These are phyloP conservation scores for Eupithecia pulchellata DNA, from an alignment of 2,888 invertebrate genomes.

Conservation along the genomic window DNA sequence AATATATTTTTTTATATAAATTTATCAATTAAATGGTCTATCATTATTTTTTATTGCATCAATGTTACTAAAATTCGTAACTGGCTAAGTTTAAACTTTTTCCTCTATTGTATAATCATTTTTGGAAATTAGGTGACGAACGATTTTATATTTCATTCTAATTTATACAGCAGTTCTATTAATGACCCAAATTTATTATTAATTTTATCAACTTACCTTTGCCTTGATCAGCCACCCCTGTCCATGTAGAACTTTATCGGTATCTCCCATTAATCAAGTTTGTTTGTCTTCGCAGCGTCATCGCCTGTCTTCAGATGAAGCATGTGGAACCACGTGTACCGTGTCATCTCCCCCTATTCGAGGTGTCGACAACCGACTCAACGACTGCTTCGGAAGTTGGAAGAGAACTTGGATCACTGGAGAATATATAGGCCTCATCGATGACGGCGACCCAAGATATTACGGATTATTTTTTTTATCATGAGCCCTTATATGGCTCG, in stretches of 20 bases:
- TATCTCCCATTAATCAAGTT: constrained; percentile 46
- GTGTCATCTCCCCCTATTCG: constrained; percentile 48
- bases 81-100: neutral
- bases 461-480: too few species aligned
- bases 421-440: too few species aligned
- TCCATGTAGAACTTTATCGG: constrained; percentile 39
- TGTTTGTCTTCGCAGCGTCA: constrained; percentile 50
- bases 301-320: constrained; percentile 38
- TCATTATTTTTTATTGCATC: neutral
- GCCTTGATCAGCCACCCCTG: constrained; percentile 20
- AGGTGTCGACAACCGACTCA: constrained; percentile 46
- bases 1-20: too few species aligned
- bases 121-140: neutral
- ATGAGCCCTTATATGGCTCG: too few species aligned
- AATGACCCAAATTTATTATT: neutral
- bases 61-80: neutral
- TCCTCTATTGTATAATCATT: neutral
- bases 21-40: too few species aligned
- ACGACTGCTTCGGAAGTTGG: constrained; percentile 29
- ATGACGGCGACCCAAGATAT: too few species aligned
- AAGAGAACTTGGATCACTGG: constrained; percentile 5
- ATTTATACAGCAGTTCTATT: neutral
- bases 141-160: neutral
- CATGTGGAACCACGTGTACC: constrained; percentile 51
- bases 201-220: neutral